Base-by-base conservation (phyloP, 2,888 invertebrate genomes). In the Hesperia comma region DNA sequence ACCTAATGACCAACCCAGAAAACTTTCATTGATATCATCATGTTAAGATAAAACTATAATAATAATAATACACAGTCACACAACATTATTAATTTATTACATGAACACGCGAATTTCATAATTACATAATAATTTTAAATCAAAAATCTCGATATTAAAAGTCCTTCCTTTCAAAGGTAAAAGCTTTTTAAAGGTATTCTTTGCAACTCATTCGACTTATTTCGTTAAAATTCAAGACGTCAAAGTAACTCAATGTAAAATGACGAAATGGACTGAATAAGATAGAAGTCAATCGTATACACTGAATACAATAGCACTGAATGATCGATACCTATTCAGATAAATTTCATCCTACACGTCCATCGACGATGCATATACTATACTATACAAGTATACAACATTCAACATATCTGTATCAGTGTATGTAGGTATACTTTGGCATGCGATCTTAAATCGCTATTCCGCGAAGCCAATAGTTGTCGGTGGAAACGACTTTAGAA, bases 381-480 rank as follows among this genome's bases (percentile, higher is more conserved):
- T 53, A 33, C 33, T 5, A 32, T 57, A 46, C 19, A 46, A 21
- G n/a, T 57, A 15, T 66, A 41, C 12, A 5, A 8, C 6, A 33
- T 33, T 8, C 33, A 10, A 33, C n/a, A 26, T 26, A 5, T 61
- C 33, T 68, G 53, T 71, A 67, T 32, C 8, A 19, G 17, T 49
- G 68, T 69, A 77, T 71, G 68, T 69, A 77, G 71, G 68, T 70
- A 74, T 77, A 73, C 74, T 78, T 79, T 77, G 74, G 78, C 76
- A 75, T 79, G 79, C 76, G 77, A 77, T 83, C 78, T 80, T 77
- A 81, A 84, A 82, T 76, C 76, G 76, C 64, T 75, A 77, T 86
- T 86, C 85, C 79, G 75, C 79, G 85, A 86, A 85, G 77, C 75
- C 77, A 73, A 71, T 75, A 69, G 78, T 71, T 72, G 71, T 76